Percentiles rank a stretch among this genome's conserved stretches.
phyloP scores from a whole-genome alignment of 1,140 invertebrate species.

The Drosophila pseudoananassae region DNA sequence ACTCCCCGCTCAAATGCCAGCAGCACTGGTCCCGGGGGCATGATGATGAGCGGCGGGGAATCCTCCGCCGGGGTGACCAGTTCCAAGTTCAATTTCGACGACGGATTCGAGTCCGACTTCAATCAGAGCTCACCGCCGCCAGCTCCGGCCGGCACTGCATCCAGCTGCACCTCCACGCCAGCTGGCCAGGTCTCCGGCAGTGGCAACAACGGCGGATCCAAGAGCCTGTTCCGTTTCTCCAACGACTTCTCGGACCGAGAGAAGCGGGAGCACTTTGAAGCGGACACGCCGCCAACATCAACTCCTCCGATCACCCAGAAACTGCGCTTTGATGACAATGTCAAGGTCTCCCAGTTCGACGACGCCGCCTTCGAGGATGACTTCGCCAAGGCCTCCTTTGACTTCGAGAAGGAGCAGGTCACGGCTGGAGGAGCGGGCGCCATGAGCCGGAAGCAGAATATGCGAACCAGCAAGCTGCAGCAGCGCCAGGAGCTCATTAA shows the following conservation, averaged over 20 bases:
- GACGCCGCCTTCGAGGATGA: constrained; percentile 83
- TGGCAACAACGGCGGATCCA: constrained; percentile 43
- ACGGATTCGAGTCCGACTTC: constrained; percentile 84
- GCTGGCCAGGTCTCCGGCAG: constrained; percentile 58
- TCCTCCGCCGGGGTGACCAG: constrained; percentile 53
- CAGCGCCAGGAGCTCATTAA: constrained; percentile 87
- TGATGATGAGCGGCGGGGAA: constrained; percentile 66
- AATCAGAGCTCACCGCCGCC: constrained; percentile 80
- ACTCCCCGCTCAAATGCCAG: constrained; percentile 76
- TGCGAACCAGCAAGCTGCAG: constrained; percentile 68
- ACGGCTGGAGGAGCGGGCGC: constrained; percentile 36
- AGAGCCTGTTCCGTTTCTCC: constrained; percentile 85
- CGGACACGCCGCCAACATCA: constrained; percentile 48
- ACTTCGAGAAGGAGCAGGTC: constrained; percentile 77
- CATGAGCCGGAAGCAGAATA: constrained; percentile 68
- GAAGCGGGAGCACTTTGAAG: constrained; percentile 63
- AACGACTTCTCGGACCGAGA: constrained; percentile 86
- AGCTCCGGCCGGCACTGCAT: constrained; percentile 75
- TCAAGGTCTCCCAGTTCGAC: constrained; percentile 83
- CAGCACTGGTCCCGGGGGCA: constrained; percentile 48
- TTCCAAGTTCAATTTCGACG: constrained; percentile 80
- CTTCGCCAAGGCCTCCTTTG: constrained; percentile 82
- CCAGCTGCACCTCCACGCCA: constrained; percentile 77
- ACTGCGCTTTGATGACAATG: constrained; percentile 82
- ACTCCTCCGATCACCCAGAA: constrained; percentile 79